Conservation (phyloP, 92 coral and sea anemone species). For the Epizoanthus ramosus region DNA sequence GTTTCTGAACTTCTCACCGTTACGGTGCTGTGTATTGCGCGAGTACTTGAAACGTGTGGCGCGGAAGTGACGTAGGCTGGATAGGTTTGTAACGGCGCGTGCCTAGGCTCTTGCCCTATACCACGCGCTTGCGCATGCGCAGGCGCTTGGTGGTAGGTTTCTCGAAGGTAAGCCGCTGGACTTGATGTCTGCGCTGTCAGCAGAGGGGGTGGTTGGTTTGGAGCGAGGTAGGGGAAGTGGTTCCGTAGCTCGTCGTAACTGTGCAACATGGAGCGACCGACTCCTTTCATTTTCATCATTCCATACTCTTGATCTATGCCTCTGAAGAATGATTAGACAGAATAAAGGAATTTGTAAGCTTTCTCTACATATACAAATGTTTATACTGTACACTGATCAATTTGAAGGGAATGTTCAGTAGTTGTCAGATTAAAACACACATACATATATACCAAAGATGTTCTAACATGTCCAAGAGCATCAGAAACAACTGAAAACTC, state of each 20-base stretch:
- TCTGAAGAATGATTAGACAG: constrained; percentile 31
- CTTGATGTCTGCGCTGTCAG: constrained; percentile 57
- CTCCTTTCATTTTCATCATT: constrained; percentile 86
- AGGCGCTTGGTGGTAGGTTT: constrained; percentile 64
- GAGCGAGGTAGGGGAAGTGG: constrained; percentile 86
- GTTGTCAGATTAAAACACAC: no score
- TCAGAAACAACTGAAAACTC: not conserved
- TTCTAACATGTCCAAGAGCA: no score
- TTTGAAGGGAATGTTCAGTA: no score
- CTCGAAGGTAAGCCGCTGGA: constrained; percentile 71
- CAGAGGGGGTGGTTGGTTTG: constrained; percentile 66
- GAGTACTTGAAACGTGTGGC: constrained; percentile 48
- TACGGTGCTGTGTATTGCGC: constrained; percentile 43
- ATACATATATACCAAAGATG: no score
- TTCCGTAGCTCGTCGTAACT: constrained; percentile 85
- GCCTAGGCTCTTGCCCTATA: constrained; percentile 30
- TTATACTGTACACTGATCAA: not conserved
- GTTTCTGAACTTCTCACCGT: constrained; percentile 68
- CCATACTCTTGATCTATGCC: constrained; percentile 82
- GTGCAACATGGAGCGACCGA: constrained; percentile 76
- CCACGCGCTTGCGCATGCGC: constrained; percentile 31
- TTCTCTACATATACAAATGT: not conserved
- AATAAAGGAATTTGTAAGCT: not conserved
- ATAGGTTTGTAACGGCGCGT: constrained; percentile 66
- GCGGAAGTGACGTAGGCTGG: constrained; percentile 80